phyloP scores from a whole-genome alignment of 2,797 vertebrate species.

The Bothrops alternatus region DNA sequence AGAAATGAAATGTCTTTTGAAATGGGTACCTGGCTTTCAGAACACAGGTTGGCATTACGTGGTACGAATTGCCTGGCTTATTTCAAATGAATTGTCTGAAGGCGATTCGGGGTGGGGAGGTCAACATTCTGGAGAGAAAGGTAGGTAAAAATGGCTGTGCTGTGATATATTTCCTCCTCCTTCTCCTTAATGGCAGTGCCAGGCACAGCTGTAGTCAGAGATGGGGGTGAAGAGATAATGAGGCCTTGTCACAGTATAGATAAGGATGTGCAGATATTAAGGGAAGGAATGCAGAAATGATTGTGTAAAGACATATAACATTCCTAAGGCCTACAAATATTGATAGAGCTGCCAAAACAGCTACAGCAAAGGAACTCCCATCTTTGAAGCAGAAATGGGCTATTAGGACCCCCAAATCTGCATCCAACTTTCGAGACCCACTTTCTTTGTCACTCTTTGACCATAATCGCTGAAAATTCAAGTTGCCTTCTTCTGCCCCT shows the following conservation, averaged over 20 bases:
- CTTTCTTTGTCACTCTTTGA: background rate
- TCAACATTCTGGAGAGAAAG: background rate
- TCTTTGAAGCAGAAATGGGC: background rate
- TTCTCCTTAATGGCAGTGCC: background rate
- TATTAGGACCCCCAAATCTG: background rate
- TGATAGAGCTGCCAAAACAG: background rate
- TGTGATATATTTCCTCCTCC: background rate
- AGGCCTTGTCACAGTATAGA: background rate
- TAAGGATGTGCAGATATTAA: background rate
- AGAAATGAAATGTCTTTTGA: background rate
- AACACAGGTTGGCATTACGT: rapidly evolving
- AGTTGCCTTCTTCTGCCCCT: background rate
- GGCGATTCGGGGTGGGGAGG: background rate
- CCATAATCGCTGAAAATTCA: background rate
- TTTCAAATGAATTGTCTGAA: background rate
- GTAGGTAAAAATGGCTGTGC: background rate
- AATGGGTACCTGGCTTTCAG: background rate
- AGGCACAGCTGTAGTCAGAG: background rate
- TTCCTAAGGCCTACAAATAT: background rate
- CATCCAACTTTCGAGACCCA: background rate
- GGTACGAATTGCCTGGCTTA: background rate
- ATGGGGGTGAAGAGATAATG: background rate
- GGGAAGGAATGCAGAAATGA: background rate
- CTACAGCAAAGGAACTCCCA: background rate
- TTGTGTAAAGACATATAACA: background rate